Evolutionary conservation across 1,140 invertebrate genomes (phyloP), one percentile per base, ranked within the genome.

Genomic region (Euura lappo): DNA sequence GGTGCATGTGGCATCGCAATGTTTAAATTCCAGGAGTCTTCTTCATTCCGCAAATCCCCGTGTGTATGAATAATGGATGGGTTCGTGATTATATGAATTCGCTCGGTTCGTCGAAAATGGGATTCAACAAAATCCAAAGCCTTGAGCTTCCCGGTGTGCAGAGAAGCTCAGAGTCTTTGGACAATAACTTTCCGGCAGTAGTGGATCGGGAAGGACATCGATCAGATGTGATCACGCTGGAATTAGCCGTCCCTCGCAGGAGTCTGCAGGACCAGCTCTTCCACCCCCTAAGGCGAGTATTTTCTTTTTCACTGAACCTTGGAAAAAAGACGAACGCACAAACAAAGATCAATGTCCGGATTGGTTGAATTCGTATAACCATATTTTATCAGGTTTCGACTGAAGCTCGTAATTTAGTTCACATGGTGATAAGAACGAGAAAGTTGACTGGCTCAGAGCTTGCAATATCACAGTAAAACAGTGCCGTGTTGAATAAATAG

Each of bases 171-270:
- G 1, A 28, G 70, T 43, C 8, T 51, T 28, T 71, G 77, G 81
- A 85, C 83, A 84, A 85, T 85, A 83, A 45, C 79, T 78, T 85
- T 79, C 78, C 78, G 79, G 51, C 13, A n/a, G 51, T 60, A 60
- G 51, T 60, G 51, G 51, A 60, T 60, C 79, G 77, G 78, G 74
- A 81, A 79, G 81, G 84, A 85, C 85, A 87, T 86, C 84, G 84
- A 86, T 87, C 85, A 86, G 83, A 76, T 81, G 79, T 80, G 83
- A 86, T 86, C 81, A 83, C 84, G 77, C 79, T 83, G 81, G 83
- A 87, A 87, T 87, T 86, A 86, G 82, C 82, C 83, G 85, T 87
- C 85, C 82, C 83, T 84, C 81, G 83, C 85, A 87, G 85, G 77
- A 81, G 76, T 80, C 78, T 8, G 77, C 28, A 28, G 28, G 72